A percentile compares a stretch with the other conserved stretches of the same genome.
Evolutionary conservation across 2,797 vertebrate species (phyloP).

Genomic region (Mus spretus): DNA sequence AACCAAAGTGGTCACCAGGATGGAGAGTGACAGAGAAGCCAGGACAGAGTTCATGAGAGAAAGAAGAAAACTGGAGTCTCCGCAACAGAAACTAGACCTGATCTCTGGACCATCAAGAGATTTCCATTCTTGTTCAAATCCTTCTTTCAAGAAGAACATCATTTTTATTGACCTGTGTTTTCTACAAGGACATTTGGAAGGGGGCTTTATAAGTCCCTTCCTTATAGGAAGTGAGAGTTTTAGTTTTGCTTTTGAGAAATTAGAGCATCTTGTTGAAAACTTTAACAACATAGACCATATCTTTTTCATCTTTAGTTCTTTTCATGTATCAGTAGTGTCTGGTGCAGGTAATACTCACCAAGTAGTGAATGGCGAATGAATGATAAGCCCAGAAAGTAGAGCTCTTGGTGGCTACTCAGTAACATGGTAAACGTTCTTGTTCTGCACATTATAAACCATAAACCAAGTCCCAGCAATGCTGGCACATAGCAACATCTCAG

Average conservation of each 20-base stretch:
- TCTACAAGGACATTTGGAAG: background rate
- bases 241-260: slow-evolving; percentile 9
- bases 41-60: background rate
- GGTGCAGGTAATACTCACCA: background rate
- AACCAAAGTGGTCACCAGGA: background rate
- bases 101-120: background rate
- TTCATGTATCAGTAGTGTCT: background rate
- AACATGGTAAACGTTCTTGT: background rate
- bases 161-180: slow-evolving; percentile 8
- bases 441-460: slow-evolving; percentile 15
- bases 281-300: background rate
- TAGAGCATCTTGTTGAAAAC: slow-evolving; percentile 7
- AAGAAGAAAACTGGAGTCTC: background rate
- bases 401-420: background rate
- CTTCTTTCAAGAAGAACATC: background rate
- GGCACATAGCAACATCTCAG: background rate
- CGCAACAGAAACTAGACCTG: background rate
- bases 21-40: background rate
- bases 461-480: slow-evolving; percentile 28
- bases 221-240: background rate
- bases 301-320: slow-evolving; percentile 26
- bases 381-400: background rate
- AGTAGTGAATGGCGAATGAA: slow-evolving; percentile 8
- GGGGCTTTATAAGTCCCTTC: background rate
- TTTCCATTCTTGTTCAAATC: background rate